Base-by-base conservation (phyloP, 53 echinoderm and acorn worm species). In the Apostichopus leukothele region DNA sequence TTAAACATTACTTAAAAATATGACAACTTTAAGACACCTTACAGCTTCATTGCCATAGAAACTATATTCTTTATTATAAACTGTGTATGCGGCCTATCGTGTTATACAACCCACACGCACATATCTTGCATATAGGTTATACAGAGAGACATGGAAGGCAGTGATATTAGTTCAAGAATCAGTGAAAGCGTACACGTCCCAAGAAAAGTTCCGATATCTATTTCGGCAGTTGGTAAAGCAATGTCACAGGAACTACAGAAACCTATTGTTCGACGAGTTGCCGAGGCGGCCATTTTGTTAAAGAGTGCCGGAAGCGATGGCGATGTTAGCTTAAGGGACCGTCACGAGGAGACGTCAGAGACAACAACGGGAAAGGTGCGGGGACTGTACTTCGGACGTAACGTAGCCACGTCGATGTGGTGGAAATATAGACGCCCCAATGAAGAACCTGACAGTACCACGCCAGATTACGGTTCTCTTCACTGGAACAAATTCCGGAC, bases 321-420 rank as follows among this genome's bases (percentile, higher is more conserved):
- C 39, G 53, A n/a, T 18, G n/a, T 52, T 13, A 79, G 50, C 13
- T 23, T 18, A n/a, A 11, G 79, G 50, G 53, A 79, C 16, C 52
- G 51, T n/a, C 51, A 19, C 52, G 53, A 51, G 8, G 79, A 51
- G 51, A 51, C 79, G 53, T 39, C 39, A 39, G 39, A 39, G 39
- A 3, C 39, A 39, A 39, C 39, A 39, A n/a, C 13, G 19, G 79
- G 52, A 79, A 10, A 7, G 9, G 16, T 63, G 13, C 39, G 79
- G 51, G 79, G 79, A 16, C 89, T 95, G 53, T 95, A 95, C 89
- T 95, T 95, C 83, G 96, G 96, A 51, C 92, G 92, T 51, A 89
- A 88, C 71, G 90, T 94, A 50, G 76, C 92, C 8, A 95, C 96
- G 19, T 92, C 96, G 27, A 94, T 95, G 96, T 95, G 96, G 96